A percentile compares a stretch with the other conserved stretches of the same genome.
These are phyloP conservation scores for Leptothorax acervorum DNA, from an alignment of 2,888 invertebrate genomes.

Conservation along the genomic window DNA sequence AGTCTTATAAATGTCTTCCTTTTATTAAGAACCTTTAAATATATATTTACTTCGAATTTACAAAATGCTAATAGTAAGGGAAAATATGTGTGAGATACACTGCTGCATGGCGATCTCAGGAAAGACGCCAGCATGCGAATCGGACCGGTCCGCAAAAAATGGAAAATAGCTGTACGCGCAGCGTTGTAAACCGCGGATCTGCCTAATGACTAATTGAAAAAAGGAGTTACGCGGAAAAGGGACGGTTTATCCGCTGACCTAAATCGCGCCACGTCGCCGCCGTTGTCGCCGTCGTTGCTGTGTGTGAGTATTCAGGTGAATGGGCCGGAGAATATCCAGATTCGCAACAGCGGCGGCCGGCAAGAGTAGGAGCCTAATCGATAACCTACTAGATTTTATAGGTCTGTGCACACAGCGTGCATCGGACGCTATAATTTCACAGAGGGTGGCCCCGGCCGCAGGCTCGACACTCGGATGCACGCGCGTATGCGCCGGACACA, in stretches of 20 bases:
- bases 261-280: slow-evolving; percentile 77
- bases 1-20: not conserved
- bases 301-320: slow-evolving; percentile 77
- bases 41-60: not conserved
- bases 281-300: not conserved
- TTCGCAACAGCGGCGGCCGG: slow-evolving; percentile 76
- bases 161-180: slow-evolving; percentile 57
- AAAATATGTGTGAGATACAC: not conserved
- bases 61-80: not conserved
- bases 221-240: slow-evolving; percentile 76
- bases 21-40: not conserved
- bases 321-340: slow-evolving; percentile 79
- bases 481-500: slow-evolving; percentile 33
- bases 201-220: slow-evolving; percentile 79
- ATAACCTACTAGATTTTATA: slow-evolving; percentile 82
- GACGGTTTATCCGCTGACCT: slow-evolving; percentile 83
- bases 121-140: not conserved
- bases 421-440: slow-evolving; percentile 58
- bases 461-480: slow-evolving; percentile 25
- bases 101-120: not conserved
- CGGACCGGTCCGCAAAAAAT: slow-evolving; percentile 33
- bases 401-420: slow-evolving; percentile 67
- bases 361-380: slow-evolving; percentile 81
- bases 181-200: slow-evolving; percentile 66
- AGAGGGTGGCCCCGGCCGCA: slow-evolving; percentile 16